Evolutionary conservation across 2,113 vertebrate species (phyloP), one percentile per base, ranked within the genome.

Genomic region (Mola mola): DNA sequence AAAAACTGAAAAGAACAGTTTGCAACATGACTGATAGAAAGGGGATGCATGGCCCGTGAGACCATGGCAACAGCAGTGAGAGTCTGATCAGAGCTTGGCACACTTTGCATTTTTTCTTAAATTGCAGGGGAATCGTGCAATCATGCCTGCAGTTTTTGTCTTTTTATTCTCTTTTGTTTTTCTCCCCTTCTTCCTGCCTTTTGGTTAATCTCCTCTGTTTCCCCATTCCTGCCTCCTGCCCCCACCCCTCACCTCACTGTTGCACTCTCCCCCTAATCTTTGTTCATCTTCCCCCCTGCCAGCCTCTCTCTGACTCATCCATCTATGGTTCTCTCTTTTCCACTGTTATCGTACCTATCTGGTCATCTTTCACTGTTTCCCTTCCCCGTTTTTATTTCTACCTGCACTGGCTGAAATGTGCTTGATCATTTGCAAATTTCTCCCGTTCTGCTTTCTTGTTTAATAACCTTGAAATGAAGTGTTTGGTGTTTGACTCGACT

Each of bases 41-140:
- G 50, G 66, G 37, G 21, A 62, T 65, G 49, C 57, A 50, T 3
- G 38, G 65, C 50, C 64, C 49, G 61, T 42, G 81, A 62, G 84
- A 79, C 85, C 83, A 87, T 87, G 40, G 83, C 85, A 86, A 89
- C 84, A 20, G 44, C 22, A 68, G 29, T 9, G 47, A 19, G 47
- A 72, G 55, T 78, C 66, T n/a, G 21, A 15, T 9, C 15, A 13
- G 12, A 34, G n/a, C n/a, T n/a, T n/a, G n/a, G n/a, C n/a, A n/a
- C n/a, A n/a, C n/a, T n/a, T n/a, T n/a, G n/a, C n/a, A n/a, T n/a
- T n/a, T 19, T 80, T 75, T 66, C 28, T 51, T 1, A 58, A 79
- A 66, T 67, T 55, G 60, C 51, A 12, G n/a, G 53, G 24, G 38
- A 42, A 31, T 42, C 31, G 53, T 24, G 38, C 53, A 48, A 36